Evolutionary conservation across 2,797 vertebrate genomes (phyloP), one percentile per base, ranked within the genome.

Genomic region (Gila robusta): DNA sequence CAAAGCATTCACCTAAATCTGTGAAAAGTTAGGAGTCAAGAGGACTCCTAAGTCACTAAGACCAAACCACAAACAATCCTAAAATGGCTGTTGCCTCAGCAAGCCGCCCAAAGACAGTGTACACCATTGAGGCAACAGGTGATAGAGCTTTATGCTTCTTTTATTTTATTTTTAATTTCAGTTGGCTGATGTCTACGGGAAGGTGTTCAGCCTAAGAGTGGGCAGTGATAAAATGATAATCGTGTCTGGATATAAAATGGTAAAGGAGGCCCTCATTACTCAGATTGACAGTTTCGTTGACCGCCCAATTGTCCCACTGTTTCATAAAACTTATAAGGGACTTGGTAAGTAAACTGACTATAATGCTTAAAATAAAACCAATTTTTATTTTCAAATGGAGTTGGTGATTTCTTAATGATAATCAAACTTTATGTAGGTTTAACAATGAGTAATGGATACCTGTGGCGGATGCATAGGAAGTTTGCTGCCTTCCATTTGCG

Each of bases 381-480:
- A 3, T 19, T 62, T 16, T 19, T 64, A 62, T 64, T 62, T 14
- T 79, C 14, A 19, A 26, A 62, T 19, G n/a, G 23, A 17, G n/a
- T 47, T 52, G 6, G 3, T 72, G 44, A 59, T 41, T 72, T 82
- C 1, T 44, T 41, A 72, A 21, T 14, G n/a, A 41, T 56, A 59
- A 39, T 82, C 39, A 35, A 64, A 12, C 64, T 41, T 44, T 54
- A 41, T 74, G 35, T 94, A 96, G 96, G 96, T 23, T 88, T 96
- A 49, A 62, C 49, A 49, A 32, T 95, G 88, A 95, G 94, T 86
- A 96, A 95, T 1, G 93, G 95, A 11, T 92, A 91, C 37, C 76
- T 69, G 23, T 96, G 96, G 96, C 93, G 79, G 83, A 92, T 91
- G 2, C 94, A 96, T 66, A 94, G 93, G 83, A 95, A 90, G 84